phyloP scores from a whole-genome alignment of 2,797 vertebrate species.

The Botia kubotai region DNA sequence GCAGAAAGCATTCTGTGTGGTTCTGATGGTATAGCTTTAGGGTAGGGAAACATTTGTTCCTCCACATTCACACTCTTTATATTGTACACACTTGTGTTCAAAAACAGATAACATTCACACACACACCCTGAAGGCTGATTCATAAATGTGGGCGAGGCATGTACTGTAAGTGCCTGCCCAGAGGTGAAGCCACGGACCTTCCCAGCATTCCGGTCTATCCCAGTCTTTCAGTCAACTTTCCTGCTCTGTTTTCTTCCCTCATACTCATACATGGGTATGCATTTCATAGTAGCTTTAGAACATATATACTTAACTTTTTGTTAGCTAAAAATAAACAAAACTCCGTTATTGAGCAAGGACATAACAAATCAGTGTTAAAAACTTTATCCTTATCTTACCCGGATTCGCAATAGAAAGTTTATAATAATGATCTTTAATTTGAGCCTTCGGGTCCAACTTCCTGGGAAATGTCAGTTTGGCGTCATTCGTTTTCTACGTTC shows the following conservation, averaged over 20 bases:
- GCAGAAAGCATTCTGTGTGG: slow-evolving; percentile 41
- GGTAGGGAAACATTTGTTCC: slow-evolving; percentile 28
- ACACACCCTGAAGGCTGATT: slow-evolving; percentile 41
- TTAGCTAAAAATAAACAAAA: too few relatives aligned
- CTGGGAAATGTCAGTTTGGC: too few relatives aligned
- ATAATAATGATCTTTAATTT: too few relatives aligned
- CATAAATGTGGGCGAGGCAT: slow-evolving; percentile 54
- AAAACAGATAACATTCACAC: not conserved
- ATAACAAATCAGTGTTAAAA: too few relatives aligned
- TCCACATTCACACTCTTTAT: not conserved
- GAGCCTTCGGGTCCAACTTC: too few relatives aligned
- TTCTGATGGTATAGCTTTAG: slow-evolving; percentile 24
- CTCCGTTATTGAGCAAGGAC: too few relatives aligned
- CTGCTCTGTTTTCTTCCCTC: slow-evolving; percentile 9
- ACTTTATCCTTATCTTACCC: too few relatives aligned
- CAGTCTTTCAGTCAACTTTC: slow-evolving; percentile 32
- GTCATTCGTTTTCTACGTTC: too few relatives aligned
- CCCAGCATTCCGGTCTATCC: slow-evolving; percentile 47
- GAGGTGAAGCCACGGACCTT: slow-evolving; percentile 45
- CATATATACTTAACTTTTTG: not conserved
- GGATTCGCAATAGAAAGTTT: too few relatives aligned
- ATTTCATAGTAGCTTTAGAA: slow-evolving; percentile 9
- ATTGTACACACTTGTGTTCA: not conserved
- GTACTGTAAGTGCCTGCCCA: slow-evolving; percentile 44
- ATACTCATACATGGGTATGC: slow-evolving; percentile 8